Evolutionary conservation across 2,797 vertebrate species (phyloP), one percentile per base, ranked within the genome.

Genomic region (Leucoraja ocellata): DNA sequence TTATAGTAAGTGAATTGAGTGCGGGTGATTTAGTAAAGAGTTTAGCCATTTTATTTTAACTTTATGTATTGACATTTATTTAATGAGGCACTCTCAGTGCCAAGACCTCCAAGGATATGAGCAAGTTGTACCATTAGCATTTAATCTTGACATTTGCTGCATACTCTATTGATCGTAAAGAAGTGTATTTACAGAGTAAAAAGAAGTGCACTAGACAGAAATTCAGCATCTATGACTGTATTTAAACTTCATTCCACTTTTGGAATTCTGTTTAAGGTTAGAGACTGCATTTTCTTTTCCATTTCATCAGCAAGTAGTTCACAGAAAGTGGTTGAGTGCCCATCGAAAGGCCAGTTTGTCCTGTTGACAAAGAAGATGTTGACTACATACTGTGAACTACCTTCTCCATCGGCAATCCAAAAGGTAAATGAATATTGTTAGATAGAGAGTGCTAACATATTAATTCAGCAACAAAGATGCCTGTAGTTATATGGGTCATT

Each of bases 11-110:
- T 86, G n/a, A n/a, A 86, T 63, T 63, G 28, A 86, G 54, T 81
- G 54, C 21, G 36, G 21, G 80, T 54, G 10, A 6, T 36, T 46
- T 80, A 39, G 18, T 81, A 81, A 81, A 63, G 10, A 63, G 23
- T 10, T 63, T 58, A 58, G 83, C 58, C 28, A 14, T 86, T 61
- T 61, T 16, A 11, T 86, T 86, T 86, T 54, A 63, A 63, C 14
- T 86, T 63, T n/a, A 86, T 86, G 7, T 86, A 63, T 86, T 86
- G 28, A 58, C 83, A n/a, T 63, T 23, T 13, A 86, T 58, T 86
- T 86, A 14, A 86, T 63, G 13, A 63, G 58, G 25, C 28, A 86
- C 54, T 63, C 10, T 61, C 25, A 5, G 2, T 9, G 61, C 58
- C 10, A 84, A 14, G 28, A 84, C 4, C 4, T 25, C 25, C 46